Evolutionary conservation across 2,113 vertebrate genomes (phyloP), one percentile per base, ranked within the genome.

Genomic region (Elaphurus davidianus): DNA sequence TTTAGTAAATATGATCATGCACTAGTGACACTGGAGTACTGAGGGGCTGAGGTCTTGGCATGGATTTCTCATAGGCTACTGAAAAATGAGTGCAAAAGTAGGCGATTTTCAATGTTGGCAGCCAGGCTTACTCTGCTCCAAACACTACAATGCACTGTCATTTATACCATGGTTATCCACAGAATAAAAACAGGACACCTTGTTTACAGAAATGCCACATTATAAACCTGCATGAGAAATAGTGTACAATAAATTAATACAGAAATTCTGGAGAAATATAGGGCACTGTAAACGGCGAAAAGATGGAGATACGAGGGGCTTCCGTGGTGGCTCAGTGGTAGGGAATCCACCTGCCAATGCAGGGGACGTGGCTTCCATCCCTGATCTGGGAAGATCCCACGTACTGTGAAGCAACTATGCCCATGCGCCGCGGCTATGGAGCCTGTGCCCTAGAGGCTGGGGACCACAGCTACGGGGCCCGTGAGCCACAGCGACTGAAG

Each of bases 391-490:
- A n/a, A n/a, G n/a, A n/a, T n/a, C n/a, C n/a, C n/a, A n/a, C n/a
- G n/a, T n/a, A n/a, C n/a, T n/a, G n/a, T n/a, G n/a, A n/a, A n/a
- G n/a, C n/a, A n/a, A n/a, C n/a, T n/a, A n/a, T n/a, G n/a, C n/a
- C n/a, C n/a, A n/a, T n/a, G n/a, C n/a, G n/a, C n/a, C n/a, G n/a
- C n/a, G 25, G 11, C 71, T 43, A 25, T 7, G 33, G 36, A 76
- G 36, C 36, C 36, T 27, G 57, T 9, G 57, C 57, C 9, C 55
- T 57, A 25, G 55, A 21, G 55, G 19, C 55, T 23, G 55, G 55
- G 3, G 3, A 13, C 21, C 1, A 3, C 21, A 11, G 3, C 36
- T 23, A 25, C 71, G 3, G 36, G 12, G 21, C 36, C 36, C 36
- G 5, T 14, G 71, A 25, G 71, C 23, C 23, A 2, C 25, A 25